Evolutionary conservation across 2,113 vertebrate genomes (phyloP), one percentile per base, ranked within the genome.

Genomic region (Dromaius novaehollandiae): DNA sequence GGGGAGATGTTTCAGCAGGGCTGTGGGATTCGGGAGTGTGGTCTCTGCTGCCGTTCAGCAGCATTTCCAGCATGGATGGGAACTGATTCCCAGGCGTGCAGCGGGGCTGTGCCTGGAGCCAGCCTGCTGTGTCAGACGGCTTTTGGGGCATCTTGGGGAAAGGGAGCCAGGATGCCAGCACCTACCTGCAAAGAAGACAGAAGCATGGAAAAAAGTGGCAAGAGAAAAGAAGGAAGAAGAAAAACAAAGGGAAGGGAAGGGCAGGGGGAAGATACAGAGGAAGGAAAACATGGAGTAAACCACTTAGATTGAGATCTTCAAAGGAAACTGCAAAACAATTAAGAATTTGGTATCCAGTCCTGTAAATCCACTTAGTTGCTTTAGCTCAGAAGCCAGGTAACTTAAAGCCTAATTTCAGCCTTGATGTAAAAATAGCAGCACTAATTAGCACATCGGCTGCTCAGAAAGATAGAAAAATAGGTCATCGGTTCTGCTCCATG

Each of bases 391-490:
- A 95, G 76, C 97, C 30, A 97, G 96, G 95, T 97, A 97, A 98
- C 96, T 97, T 97, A 97, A 98, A 97, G 94, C 95, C 97, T 97
- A 96, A 97, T 97, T 98, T 96, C 96, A 96, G 95, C 65, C 95
- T 96, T 76, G 65, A 93, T 94, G 78, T 94, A 89, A 58, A 94
- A 97, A 93, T 88, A 95, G 94, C 96, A 96, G 80, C 91, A 92
- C 95, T 97, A 98, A 98, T 96, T 97, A 97, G 97, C 95, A 82
- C 97, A 97, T 96, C 93, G 93, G 93, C 94, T 95, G 86, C 97
- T 95, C 94, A 91, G 84, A 96, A 96, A 97, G 97, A 96, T 96
- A 70, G 77, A 96, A 96, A 97, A 97, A 96, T 97, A 96, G 97
- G 97, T 97, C 97, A 97, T 94, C 90, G 79, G 95, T 97, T 95